phyloP scores from a whole-genome alignment of 1,140 invertebrate species.

The Triops longicaudatus region DNA sequence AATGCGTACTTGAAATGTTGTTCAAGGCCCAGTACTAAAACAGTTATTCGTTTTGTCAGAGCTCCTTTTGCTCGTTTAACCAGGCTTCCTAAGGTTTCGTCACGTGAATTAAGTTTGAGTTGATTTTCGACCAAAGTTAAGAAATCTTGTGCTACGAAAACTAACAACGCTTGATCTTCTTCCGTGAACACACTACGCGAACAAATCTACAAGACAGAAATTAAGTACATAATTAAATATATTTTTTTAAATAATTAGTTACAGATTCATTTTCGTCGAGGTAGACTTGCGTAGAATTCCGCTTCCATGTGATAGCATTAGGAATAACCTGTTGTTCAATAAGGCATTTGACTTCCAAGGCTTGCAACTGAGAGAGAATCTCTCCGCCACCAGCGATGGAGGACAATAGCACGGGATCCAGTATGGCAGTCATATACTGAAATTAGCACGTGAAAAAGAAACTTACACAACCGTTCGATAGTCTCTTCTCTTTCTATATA shows the following conservation, averaged over 20 bases:
- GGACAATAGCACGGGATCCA: slow-evolving; percentile 14
- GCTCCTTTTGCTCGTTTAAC: background rate
- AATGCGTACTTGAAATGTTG: slow-evolving; percentile 17
- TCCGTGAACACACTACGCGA: background rate
- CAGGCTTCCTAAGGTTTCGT: background rate
- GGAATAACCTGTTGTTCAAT: background rate
- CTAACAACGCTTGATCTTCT: slow-evolving; percentile 13
- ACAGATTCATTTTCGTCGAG: slow-evolving; percentile 2
- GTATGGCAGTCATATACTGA: background rate
- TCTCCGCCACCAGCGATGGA: slow-evolving; percentile 7
- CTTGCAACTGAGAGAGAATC: slow-evolving; percentile 19
- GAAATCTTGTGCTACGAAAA: slow-evolving; percentile 14
- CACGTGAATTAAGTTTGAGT: background rate
- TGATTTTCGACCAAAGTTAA: background rate
- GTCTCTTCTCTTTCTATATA: background rate
- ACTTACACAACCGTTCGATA: background rate
- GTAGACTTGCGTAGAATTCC: background rate
- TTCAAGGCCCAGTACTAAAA: background rate
- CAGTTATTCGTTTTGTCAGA: background rate
- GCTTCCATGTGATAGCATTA: slow-evolving; percentile 17
- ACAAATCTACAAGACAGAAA: background rate
- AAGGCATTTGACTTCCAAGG: slow-evolving; percentile 10
- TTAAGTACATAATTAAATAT: background rate
- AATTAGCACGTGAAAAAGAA: background rate
- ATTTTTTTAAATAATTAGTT: background rate